These are phyloP conservation scores for Chlorops oryzae DNA, from an alignment of 1,140 invertebrate genomes.

Conservation along the genomic window DNA sequence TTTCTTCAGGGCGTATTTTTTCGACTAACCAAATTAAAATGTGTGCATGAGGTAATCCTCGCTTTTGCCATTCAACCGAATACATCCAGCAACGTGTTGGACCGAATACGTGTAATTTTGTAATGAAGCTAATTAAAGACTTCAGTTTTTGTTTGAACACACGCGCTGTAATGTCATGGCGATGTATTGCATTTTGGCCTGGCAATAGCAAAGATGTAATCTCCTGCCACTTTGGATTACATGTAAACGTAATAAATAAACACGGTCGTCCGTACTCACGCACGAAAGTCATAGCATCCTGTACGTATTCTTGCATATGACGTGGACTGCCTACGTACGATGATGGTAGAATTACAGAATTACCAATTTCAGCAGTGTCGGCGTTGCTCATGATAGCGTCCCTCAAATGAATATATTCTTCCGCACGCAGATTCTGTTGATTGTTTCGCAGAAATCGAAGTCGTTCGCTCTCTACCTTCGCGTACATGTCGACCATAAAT, in stretches of 20 bases:
- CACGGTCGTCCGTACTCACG: conserved; percentile 43
- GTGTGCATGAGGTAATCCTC: conserved; percentile 49
- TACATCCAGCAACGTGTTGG: conserved; percentile 45
- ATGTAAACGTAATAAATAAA: conserved; percentile 49
- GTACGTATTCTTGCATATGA: conserved; percentile 49
- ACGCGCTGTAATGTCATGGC: conserved; percentile 42
- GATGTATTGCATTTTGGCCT: conserved; percentile 34
- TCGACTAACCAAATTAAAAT: conserved; percentile 42
- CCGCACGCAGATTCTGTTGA: conserved; percentile 48
- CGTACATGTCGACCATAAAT: conserved; percentile 17
- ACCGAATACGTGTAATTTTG: conserved; percentile 41
- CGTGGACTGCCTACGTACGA: conserved; percentile 43
- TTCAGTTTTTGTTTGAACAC: conserved; percentile 52
- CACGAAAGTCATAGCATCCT: conserved; percentile 52
- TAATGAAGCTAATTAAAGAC: conserved; percentile 47
- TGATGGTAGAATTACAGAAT: conserved; percentile 47
- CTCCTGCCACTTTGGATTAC: conserved; percentile 51
- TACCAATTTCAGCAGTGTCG: conserved; percentile 34
- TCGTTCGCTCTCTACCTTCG: conserved; percentile 49
- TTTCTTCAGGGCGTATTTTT: too few relatives aligned
- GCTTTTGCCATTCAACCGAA: too few relatives aligned
- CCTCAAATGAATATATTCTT: conserved; percentile 39
- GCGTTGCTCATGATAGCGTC: conserved; percentile 19
- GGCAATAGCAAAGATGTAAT: conserved; percentile 38
- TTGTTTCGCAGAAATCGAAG: conserved; percentile 46